phyloP scores from a whole-genome alignment of 2,888 invertebrate genomes.

The Oscheius sp. region DNA sequence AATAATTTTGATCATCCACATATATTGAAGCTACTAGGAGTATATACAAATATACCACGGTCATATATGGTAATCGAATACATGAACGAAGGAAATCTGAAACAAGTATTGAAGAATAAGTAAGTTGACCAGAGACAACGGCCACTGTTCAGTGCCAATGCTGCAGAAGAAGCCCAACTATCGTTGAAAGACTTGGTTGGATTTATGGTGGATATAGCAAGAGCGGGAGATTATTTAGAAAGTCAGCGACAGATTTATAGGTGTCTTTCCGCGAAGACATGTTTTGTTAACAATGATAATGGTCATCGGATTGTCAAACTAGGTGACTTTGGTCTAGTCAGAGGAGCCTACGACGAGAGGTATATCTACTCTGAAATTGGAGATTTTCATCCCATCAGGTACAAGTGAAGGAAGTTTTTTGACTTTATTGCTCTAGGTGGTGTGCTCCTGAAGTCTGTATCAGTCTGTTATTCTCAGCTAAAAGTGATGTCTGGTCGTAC shows the following conservation, averaged over 20 bases:
- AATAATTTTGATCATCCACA: slow-evolving; percentile 94
- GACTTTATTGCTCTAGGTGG: slow-evolving; percentile 77
- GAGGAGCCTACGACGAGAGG: slow-evolving; percentile 95
- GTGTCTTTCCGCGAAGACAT: slow-evolving; percentile 85
- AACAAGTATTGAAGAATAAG: slow-evolving; percentile 83
- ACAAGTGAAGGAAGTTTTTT: slow-evolving; percentile 79
- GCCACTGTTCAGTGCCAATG: slow-evolving; percentile 33
- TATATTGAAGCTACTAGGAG: slow-evolving; percentile 88
- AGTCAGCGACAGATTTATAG: slow-evolving; percentile 94
- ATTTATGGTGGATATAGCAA: slow-evolving; percentile 94
- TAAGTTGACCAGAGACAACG: slow-evolving; percentile 8
- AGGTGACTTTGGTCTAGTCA: slow-evolving; percentile 88
- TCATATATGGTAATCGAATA: slow-evolving; percentile 95
- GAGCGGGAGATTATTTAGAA: slow-evolving; percentile 93
- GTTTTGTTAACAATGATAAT: slow-evolving; percentile 18
- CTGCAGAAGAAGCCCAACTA: slow-evolving; percentile 71
- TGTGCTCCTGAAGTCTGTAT: slow-evolving; percentile 96
- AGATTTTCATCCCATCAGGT: slow-evolving; percentile 89
- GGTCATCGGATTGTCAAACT: slow-evolving; percentile 33
- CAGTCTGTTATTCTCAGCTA: slow-evolving; percentile 93
- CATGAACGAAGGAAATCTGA: slow-evolving; percentile 95
- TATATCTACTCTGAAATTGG: slow-evolving; percentile 93
- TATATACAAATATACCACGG: slow-evolving; percentile 83
- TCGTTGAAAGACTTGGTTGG: slow-evolving; percentile 84
- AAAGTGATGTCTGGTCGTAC: slow-evolving; percentile 88